A percentile compares a stretch with the other conserved stretches of the same genome.
phyloP scores from a whole-genome alignment of 1,140 invertebrate genomes.

The Drosophila oshimai region DNA sequence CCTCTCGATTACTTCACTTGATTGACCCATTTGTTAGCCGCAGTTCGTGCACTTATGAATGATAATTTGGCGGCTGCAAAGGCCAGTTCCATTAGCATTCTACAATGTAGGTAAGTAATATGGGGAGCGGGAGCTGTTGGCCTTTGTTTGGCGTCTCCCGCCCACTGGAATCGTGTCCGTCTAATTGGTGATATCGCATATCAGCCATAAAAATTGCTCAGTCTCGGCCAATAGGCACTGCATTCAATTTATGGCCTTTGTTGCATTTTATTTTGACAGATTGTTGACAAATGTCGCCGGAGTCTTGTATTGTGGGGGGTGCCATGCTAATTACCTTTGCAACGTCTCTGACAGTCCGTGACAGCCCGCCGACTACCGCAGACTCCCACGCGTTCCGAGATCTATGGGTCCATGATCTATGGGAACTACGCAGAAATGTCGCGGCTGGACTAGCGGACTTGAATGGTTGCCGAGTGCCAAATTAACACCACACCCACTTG shows the following conservation, averaged over 20 bases:
- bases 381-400: conserved; percentile 28
- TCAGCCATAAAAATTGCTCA: conserved; percentile 40
- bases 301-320: conserved; percentile 34
- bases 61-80: conserved; percentile 39
- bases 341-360: conserved; percentile 54
- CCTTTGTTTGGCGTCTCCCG: conserved; percentile 14
- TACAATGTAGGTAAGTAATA: conserved; percentile 32
- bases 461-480: conserved; percentile 38
- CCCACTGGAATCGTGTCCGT: conserved; percentile 52
- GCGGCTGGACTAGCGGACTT: conserved; percentile 2
- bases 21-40: conserved; percentile 60
- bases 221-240: conserved; percentile 31
- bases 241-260: conserved; percentile 53
- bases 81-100: conserved; percentile 46
- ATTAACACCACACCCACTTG: conserved; percentile 27
- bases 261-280: conserved; percentile 60
- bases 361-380: conserved; percentile 49
- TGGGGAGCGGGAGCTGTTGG: not conserved
- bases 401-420: conserved; percentile 37
- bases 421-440: conserved; percentile 20
- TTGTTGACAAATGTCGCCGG: conserved; percentile 67
- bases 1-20: conserved; percentile 61
- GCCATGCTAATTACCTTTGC: conserved; percentile 67
- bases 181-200: conserved; percentile 69
- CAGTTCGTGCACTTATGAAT: conserved; percentile 39